Conservation (phyloP, 2,113 vertebrate genomes). For the Cygnus atratus region DNA sequence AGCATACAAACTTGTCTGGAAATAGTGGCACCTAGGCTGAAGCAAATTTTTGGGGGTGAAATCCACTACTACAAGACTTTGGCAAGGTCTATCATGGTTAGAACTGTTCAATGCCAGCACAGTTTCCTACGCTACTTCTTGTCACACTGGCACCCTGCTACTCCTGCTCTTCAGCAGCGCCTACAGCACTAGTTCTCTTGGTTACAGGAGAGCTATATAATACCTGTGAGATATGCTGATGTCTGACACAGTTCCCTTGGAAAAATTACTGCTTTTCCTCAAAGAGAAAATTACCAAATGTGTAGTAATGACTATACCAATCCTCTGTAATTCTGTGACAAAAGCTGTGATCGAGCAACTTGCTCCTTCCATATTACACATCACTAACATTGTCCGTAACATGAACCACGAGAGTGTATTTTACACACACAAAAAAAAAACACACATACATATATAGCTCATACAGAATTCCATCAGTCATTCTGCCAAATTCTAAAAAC, state of each 20-base stretch:
- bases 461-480: neutral
- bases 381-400: neutral
- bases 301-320: neutral
- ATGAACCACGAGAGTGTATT: neutral
- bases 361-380: accelerated
- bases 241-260: neutral
- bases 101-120: neutral
- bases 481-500: neutral
- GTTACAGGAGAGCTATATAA: neutral
- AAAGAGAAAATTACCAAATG: neutral
- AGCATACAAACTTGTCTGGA: neutral
- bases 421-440: neutral
- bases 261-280: neutral
- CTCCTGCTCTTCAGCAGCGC: neutral
- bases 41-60: neutral
- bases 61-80: neutral
- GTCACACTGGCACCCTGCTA: neutral
- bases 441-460: neutral
- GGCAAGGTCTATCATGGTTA: neutral
- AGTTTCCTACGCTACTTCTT: accelerated
- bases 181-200: neutral
- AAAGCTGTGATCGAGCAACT: accelerated
- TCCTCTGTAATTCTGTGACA: neutral
- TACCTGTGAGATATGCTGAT: neutral
- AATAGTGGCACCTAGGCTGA: neutral